phyloP scores from a whole-genome alignment of 2,113 vertebrate species.

The Carassius gibelio region DNA sequence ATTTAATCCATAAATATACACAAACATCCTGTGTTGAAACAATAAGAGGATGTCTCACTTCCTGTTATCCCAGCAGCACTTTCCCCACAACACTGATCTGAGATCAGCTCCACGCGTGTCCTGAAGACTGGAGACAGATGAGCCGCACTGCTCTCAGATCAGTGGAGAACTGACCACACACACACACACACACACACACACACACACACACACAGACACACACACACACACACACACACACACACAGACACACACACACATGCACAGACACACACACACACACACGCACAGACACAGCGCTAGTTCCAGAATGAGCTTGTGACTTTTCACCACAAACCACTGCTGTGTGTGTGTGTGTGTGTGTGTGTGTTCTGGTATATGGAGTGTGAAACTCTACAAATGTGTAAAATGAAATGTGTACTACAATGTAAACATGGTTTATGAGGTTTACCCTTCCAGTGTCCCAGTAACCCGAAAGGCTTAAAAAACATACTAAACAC shows the following conservation, averaged over 20 bases:
- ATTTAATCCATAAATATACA: slow-evolving; percentile 38
- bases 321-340: not conserved
- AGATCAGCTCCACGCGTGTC: slow-evolving; percentile 3
- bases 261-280: not conserved
- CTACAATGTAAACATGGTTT: not conserved
- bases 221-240: not conserved
- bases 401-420: not conserved
- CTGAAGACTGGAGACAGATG: not conserved
- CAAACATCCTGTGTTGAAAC: slow-evolving; percentile 58
- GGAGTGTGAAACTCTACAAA: not conserved
- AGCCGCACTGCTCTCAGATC: not conserved
- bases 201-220: not conserved
- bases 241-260: not conserved
- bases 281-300: not conserved
- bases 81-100: slow-evolving; percentile 16
- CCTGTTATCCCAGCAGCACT: slow-evolving; percentile 44
- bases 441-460: not conserved
- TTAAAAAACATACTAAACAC: too few relatives aligned
- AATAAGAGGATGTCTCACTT: slow-evolving; percentile 50
- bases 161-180: not conserved
- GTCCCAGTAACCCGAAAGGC: not conserved
- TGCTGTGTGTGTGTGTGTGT: not conserved
- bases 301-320: not conserved
- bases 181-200: too few relatives aligned
- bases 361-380: not conserved